Conservation (phyloP, 1,140 invertebrate species). For the Tetranychus cinnabarinus region DNA sequence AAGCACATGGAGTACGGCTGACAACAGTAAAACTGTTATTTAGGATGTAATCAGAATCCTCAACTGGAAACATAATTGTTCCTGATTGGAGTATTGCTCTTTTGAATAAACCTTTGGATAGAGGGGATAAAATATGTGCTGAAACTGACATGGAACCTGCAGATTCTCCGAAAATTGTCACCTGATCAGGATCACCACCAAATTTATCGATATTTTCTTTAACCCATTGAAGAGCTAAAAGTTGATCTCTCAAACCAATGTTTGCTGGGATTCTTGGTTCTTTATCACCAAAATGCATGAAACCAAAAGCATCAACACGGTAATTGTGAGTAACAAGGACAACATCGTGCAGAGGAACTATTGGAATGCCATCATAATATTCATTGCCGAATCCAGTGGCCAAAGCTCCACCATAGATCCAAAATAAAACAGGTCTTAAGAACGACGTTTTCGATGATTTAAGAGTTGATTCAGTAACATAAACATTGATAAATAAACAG, state of each 20-base stretch:
- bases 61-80: neutral
- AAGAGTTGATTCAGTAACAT: neutral
- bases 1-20: neutral
- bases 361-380: too few relatives aligned
- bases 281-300: neutral
- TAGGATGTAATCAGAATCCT: neutral
- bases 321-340: conserved; percentile 88
- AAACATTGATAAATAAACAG: neutral
- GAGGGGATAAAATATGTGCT: conserved; percentile 31
- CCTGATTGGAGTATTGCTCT: conserved; percentile 13
- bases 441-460: neutral
- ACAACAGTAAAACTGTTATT: neutral
- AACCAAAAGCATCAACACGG: conserved; percentile 44
- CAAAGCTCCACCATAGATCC: neutral
- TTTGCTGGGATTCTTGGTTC: conserved; percentile 20
- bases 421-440: neutral
- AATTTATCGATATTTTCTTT: conserved; percentile 61
- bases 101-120: conserved; percentile 18
- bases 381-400: neutral
- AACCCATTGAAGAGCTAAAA: conserved; percentile 37
- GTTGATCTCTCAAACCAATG: conserved; percentile 36
- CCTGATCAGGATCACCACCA: conserved; percentile 46
- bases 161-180: neutral
- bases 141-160: conserved; percentile 11
- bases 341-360: conserved; percentile 57